Base-by-base conservation (phyloP, 2,113 vertebrate genomes). In the Nerophis lumbriciformis region DNA sequence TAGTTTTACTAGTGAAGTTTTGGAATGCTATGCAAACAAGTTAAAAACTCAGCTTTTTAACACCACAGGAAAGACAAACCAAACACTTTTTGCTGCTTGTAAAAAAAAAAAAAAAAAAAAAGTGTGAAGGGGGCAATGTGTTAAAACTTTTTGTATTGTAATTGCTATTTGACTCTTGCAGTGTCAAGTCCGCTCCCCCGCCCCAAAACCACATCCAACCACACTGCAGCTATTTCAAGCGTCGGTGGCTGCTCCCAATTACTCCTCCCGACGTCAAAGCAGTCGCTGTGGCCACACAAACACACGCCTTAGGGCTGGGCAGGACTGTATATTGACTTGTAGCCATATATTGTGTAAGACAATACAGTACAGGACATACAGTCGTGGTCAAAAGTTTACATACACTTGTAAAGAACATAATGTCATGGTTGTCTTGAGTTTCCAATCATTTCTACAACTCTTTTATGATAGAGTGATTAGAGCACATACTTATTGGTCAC, bases 141-240 rank as follows among this genome's bases (percentile, higher is more conserved):
- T 8, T 57, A 1, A 5, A 42, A 10, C 44, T 21, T 65, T 49
- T 64, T 21, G 8, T 67, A 63, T 61, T 9, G 59, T 62, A 67
- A 73, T 69, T 42, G 52, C 51, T 56, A 69, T 59, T 61, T 37
- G 21, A 62, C 48, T 71, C 69, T 63, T 71, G 68, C 52, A 10
- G 78, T 76, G 72, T 82, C 69, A 80, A 67, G 67, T 69, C 70
- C 55, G 67, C 75, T 69, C 68, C 62, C 65, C 57, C 64, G 52
- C 9, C 65, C 58, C 8, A 19, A 70, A 58, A 79, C 79, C 81
- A 51, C 85, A 81, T 80, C 75, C 77, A 73, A 71, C 60, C 65
- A 13, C 72, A 75, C 55, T 36, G 65, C 53, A 68, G 79, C 70
- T 86, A 84, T 86, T 87, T 85, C 77, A 83, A 85, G 85, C 65